Conservation (phyloP, 2,113 vertebrate species). For the Panthera tigris region DNA sequence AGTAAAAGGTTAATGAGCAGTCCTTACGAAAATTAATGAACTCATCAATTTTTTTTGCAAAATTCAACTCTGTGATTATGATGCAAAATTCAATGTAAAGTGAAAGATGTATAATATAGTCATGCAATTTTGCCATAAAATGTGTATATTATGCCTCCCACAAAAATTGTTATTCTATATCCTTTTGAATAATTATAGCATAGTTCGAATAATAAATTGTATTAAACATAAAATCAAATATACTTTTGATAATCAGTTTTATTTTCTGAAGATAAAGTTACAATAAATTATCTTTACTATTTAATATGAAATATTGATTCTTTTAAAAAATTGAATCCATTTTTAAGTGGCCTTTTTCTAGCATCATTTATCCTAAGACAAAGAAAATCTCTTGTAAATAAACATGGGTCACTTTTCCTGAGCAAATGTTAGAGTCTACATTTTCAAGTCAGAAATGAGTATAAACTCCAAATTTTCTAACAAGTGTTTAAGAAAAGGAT, state of each 20-base stretch:
- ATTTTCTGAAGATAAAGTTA: conserved; percentile 10
- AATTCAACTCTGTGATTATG: neutral
- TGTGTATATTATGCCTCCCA: neutral
- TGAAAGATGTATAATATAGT: neutral
- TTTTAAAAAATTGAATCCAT: conserved; percentile 25
- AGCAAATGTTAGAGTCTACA: conserved; percentile 62
- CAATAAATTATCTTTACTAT: conserved; percentile 26
- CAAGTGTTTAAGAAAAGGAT: conserved; percentile 12
- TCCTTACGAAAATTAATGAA: conserved; percentile 32
- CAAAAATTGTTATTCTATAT: neutral
- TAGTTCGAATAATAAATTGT: neutral
- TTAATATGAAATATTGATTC: neutral
- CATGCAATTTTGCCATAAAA: neutral
- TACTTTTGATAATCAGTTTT: neutral
- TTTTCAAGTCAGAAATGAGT: conserved; percentile 55
- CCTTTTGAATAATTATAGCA: neutral
- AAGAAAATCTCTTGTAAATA: conserved; percentile 62
- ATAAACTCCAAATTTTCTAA: neutral
- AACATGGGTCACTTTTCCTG: conserved; percentile 34
- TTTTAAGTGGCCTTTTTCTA: conserved; percentile 30
- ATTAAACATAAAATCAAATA: neutral
- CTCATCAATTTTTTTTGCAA: neutral
- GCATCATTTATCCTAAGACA: conserved; percentile 52
- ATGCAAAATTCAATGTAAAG: neutral
- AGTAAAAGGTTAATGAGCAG: conserved; percentile 37